Evolutionary conservation across 2,888 invertebrate species (phyloP), one percentile per base, ranked within the genome.

Genomic region (Sipha maydis): DNA sequence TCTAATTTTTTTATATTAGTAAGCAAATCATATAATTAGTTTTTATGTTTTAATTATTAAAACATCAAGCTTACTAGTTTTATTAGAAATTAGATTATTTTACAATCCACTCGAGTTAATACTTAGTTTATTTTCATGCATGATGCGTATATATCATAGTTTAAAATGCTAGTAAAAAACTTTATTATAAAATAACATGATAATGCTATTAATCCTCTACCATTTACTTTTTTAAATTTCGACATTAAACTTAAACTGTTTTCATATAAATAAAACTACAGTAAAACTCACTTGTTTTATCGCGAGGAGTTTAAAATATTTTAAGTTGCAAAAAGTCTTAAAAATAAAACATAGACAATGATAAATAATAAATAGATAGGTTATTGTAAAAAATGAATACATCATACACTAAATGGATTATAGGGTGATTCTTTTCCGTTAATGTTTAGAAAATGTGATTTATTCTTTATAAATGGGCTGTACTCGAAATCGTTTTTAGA

Each of bases 391-490:
- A 56, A 56, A 56, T 19, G 21, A 56, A 56, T 56, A 19, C 4
- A 56, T 19, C 19, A 21, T 21, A 21, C 21, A 19, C 3, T 4
- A 56, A 56, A 56, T 25, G 61, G 61, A 21, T 61, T 25, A 61
- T 61, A 3, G 61, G 61, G 25, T 25, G 8, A 21, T 21, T 61
- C 25, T 61, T 25, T 61, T 21, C 61, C 25, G 21, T 25, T 21
- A 25, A 61, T 61, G 25, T 69, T 69, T 28, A 69, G 21, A 11
- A n/a, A 69, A 28, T 69, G 28, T 28, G 69, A 69, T 69, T 69
- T 69, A 69, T 69, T 69, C 69, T 69, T 69, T 69, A 69, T 69
- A 69, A 69, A 69, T 69, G 69, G n/a, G 69, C 28, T 48, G 48
- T 48, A 48, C 48, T 48, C 48, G 8, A 9, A 69, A n/a, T 69